Conservation (phyloP, 2,113 vertebrate species). For the Lycaon pictus region DNA sequence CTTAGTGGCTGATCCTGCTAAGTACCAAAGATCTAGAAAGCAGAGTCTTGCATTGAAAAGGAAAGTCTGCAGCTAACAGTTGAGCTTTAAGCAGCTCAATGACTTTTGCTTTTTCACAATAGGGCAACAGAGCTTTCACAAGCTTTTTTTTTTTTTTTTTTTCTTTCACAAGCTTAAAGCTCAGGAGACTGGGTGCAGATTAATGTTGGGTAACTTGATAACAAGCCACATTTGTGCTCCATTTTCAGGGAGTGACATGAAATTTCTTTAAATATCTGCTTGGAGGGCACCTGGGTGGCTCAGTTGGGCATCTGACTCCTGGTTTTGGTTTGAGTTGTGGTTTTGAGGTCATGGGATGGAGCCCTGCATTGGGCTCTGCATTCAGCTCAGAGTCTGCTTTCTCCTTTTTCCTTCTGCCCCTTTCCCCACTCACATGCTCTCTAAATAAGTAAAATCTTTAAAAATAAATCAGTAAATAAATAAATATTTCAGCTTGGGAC, state of each 20-base stretch:
- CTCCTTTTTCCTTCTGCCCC: not conserved
- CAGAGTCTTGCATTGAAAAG: not conserved
- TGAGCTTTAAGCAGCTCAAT: not conserved
- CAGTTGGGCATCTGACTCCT: not conserved
- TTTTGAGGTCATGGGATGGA: not conserved
- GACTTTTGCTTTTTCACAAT: not conserved
- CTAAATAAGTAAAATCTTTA: not conserved
- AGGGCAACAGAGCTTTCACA: not conserved
- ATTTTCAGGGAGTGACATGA: not conserved
- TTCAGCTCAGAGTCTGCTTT: not conserved
- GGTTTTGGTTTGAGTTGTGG: not conserved
- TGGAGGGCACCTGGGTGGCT: not conserved
- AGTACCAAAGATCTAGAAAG: not conserved
- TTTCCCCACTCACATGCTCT: not conserved
- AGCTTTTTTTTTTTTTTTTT: no score
- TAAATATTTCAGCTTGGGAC: not conserved
- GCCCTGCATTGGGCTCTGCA: not conserved
- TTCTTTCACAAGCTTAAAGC: not conserved
- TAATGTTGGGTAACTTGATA: not conserved
- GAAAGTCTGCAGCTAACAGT: not conserved
- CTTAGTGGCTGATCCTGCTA: not conserved
- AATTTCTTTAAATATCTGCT: not conserved
- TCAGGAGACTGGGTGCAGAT: not conserved
- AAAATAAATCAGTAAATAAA: not conserved
- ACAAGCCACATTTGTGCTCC: not conserved